Evolutionary conservation across 2,113 vertebrate species (phyloP).

Genomic region (Solea senegalensis): DNA sequence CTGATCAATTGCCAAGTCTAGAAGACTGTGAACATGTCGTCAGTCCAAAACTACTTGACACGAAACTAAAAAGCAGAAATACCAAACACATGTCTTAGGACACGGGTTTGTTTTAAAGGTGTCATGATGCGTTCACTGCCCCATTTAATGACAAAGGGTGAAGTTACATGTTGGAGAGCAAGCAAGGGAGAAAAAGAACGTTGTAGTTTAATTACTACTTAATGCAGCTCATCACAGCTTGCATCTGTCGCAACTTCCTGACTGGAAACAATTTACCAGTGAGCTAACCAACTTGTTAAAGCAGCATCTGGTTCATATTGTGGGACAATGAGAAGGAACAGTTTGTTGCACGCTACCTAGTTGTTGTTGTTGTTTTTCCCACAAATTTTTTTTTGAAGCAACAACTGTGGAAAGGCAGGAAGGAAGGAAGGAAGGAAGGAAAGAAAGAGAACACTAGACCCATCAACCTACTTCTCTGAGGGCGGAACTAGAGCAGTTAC

Average conservation of each 20-base stretch:
- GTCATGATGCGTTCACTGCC: background rate
- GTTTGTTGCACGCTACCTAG: background rate
- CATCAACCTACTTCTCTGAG: constrained; percentile 1
- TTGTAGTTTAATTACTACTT: background rate
- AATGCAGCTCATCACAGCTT: background rate
- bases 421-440: background rate
- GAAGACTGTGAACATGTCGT: too few species aligned
- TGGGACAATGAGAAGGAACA: constrained; percentile 17
- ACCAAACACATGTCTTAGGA: too few species aligned
- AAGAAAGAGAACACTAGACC: background rate
- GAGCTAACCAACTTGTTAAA: constrained; percentile 1
- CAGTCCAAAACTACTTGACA: too few species aligned
- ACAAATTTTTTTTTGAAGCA: background rate
- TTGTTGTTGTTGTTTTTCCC: background rate
- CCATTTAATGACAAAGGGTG: background rate
- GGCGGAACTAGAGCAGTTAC: constrained; percentile 17
- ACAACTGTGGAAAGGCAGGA: background rate
- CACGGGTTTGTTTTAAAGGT: background rate
- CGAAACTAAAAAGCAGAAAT: too few species aligned
- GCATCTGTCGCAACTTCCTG: constrained; percentile 49
- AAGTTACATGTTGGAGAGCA: background rate
- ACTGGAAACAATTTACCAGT: constrained; percentile 33
- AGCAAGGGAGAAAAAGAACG: background rate
- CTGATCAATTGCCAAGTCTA: too few species aligned
- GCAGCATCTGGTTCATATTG: constrained; percentile 26